Percentiles rank a stretch among this genome's conserved stretches.
Evolutionary conservation across 2,797 vertebrate species (phyloP).

Genomic region (Halcyon smyrnensis): DNA sequence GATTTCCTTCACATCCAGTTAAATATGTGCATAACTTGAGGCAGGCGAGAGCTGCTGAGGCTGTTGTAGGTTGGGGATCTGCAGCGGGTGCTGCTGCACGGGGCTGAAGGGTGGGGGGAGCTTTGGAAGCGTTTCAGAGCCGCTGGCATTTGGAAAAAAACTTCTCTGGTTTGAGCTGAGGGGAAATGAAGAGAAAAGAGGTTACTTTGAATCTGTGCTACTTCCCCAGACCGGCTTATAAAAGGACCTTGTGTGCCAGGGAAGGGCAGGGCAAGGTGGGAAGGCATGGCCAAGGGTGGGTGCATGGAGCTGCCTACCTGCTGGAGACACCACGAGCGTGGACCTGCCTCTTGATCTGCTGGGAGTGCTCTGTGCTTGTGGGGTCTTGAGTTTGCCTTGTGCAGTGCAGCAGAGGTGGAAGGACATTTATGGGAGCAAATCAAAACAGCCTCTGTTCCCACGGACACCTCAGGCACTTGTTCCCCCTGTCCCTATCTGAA

Average conservation of each 20-base stretch:
- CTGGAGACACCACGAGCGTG: fast-evolving
- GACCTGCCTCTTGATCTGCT: not conserved
- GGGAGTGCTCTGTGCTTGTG: fast-evolving
- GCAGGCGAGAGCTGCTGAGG: not conserved
- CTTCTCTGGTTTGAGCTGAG: not conserved
- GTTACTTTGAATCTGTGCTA: not conserved
- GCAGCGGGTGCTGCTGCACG: fast-evolving
- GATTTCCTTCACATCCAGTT: not conserved
- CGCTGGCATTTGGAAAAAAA: not conserved
- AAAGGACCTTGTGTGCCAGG: fast-evolving
- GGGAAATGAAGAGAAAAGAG: not conserved
- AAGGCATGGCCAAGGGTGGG: not conserved
- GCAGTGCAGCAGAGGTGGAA: not conserved
- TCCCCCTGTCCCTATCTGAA: not conserved
- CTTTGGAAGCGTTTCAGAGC: not conserved
- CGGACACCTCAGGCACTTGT: not conserved
- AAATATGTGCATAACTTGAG: not conserved
- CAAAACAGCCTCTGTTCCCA: not conserved
- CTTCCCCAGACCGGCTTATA: not conserved
- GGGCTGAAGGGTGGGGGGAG: not conserved
- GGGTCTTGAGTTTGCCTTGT: not conserved
- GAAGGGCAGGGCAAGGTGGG: not conserved
- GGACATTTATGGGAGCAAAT: not conserved
- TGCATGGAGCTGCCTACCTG: not conserved
- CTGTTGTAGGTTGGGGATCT: not conserved